Base-by-base conservation (phyloP, 2,888 invertebrate species). In the Cenopis cana region DNA sequence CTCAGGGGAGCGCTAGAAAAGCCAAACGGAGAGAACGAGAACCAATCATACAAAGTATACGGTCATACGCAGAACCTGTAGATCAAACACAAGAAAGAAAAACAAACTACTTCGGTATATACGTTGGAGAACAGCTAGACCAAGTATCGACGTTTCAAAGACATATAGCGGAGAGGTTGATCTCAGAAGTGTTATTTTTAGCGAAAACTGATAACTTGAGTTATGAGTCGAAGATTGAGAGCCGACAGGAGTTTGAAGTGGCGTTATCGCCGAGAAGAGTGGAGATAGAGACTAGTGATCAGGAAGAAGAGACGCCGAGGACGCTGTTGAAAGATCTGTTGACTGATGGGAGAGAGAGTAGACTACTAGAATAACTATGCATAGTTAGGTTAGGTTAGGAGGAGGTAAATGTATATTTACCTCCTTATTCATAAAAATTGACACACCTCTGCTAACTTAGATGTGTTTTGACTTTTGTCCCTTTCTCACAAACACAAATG, bases 151-250 rank as follows among this genome's bases (percentile, higher is more conserved):
- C 9, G 12, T 62, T 62, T 14, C 62, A 62, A 62, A 18, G 52
- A 5, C 18, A 50, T 14, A 20, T 62, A 2, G 62, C 62, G 0
- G 62, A 62, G 12, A 62, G 52, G 14, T 36, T 62, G 36, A 62
- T 62, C 14, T 62, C 62, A 3, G 62, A 62, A 36, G 62, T 62
- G 1, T 2, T 62, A 18, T 62, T 62, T 10, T 18, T 62, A n/a
- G 62, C 62, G 0, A 62, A 62, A 36, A 62, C 62, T 1, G 36
- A n/a, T 0, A 36, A 52, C 14, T 36, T 62, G 36, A 62, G 8
- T 29, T 62, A 29, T 18, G 52, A 52, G 4, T 62, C 62, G 20
- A 62, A 38, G 36, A 52, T 62, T 1, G 62, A 50, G 24, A 49
- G 49, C 14, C 6, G 4, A 1, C 18, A 50, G n/a, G 62, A 62